phyloP scores from a whole-genome alignment of 2,888 invertebrate species.

The Polyploca ridens region DNA sequence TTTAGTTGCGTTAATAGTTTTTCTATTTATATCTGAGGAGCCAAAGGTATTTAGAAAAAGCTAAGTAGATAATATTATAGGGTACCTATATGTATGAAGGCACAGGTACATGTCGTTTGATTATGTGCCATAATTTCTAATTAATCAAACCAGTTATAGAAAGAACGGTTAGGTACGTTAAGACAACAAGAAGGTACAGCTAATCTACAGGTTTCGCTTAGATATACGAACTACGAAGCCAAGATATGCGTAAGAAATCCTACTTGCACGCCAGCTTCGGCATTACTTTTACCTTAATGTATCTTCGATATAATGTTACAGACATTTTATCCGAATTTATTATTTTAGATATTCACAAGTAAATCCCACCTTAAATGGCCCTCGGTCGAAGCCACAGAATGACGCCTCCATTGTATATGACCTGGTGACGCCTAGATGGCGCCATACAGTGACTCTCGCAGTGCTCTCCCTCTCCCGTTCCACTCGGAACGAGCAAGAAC shows the following conservation, averaged over 20 bases:
- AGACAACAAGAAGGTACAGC: background rate
- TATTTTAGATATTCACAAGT: background rate
- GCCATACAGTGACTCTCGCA: constrained; percentile 93
- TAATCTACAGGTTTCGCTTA: background rate
- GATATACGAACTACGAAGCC: background rate
- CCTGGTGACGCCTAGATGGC: constrained; percentile 90
- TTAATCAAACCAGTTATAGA: background rate
- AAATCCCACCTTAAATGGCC: constrained; percentile 86
- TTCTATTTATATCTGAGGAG: background rate
- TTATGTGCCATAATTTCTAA: background rate
- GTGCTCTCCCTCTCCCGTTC: constrained; percentile 92
- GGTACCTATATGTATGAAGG: no score
- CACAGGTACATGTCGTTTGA: background rate
- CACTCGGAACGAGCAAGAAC: constrained; percentile 90
- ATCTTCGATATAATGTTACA: background rate
- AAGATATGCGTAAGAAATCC: constrained; percentile 10
- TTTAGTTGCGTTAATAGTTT: background rate
- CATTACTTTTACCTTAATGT: no score
- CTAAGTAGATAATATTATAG: no score
- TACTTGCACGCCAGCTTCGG: background rate
- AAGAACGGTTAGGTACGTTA: background rate
- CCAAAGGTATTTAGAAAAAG: no score
- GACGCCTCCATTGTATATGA: constrained; percentile 95
- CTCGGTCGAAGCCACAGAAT: constrained; percentile 93
- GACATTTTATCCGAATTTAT: background rate